Evolutionary conservation across 2,113 vertebrate genomes (phyloP).

Genomic region (Scortum barcoo): DNA sequence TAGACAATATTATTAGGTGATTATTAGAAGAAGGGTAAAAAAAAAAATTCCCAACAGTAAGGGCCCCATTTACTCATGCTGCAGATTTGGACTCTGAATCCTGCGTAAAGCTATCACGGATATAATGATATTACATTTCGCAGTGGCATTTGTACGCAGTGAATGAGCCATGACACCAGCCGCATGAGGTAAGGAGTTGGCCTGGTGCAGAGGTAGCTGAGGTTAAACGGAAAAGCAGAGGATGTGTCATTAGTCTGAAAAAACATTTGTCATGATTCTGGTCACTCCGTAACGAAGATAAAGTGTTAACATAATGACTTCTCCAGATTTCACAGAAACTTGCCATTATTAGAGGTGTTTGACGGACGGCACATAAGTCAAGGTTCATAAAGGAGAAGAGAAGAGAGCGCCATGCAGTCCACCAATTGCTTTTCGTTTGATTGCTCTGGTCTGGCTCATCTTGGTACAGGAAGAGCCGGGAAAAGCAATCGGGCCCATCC

Average conservation of each 20-base stretch:
- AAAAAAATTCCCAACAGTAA: constrained; percentile 1
- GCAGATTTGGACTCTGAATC: constrained; percentile 42
- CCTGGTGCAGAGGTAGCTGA: constrained; percentile 62
- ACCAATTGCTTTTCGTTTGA: constrained; percentile 49
- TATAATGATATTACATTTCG: constrained; percentile 71
- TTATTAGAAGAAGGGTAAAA: constrained; percentile 21
- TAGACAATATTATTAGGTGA: no score
- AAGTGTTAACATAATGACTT: constrained; percentile 76
- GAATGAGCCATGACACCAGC: constrained; percentile 67
- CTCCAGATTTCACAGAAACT: constrained; percentile 60
- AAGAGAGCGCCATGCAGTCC: constrained; percentile 15
- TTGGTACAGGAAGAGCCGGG: constrained; percentile 45
- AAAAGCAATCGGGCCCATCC: constrained; percentile 35
- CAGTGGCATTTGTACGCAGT: constrained; percentile 51
- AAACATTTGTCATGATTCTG: constrained; percentile 73
- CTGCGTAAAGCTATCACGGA: constrained; percentile 50
- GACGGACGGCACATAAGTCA: constrained; percentile 30
- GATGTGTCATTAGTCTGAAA: constrained; percentile 75
- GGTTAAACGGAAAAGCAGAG: constrained; percentile 77
- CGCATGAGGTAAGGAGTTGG: constrained; percentile 77
- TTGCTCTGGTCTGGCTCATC: constrained; percentile 70
- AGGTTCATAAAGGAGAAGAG: constrained; percentile 1
- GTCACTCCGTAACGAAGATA: constrained; percentile 69
- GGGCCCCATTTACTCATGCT: constrained; percentile 39
- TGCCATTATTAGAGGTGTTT: constrained; percentile 57